These are phyloP conservation scores for Chlorodrepanis virens DNA, from an alignment of 2,113 vertebrate genomes.

Conservation along the genomic window DNA sequence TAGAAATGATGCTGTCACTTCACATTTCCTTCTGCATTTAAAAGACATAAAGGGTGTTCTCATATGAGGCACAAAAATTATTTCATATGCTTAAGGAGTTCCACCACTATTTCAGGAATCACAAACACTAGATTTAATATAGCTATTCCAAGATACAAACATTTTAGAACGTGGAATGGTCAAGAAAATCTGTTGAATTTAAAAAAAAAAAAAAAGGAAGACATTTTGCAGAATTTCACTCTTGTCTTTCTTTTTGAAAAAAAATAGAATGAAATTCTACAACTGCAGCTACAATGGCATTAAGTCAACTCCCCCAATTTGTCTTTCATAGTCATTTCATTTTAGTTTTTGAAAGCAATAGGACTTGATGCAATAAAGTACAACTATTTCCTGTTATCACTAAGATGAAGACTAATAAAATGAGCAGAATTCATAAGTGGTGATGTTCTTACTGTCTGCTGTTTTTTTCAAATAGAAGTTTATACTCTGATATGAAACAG, in stretches of 20 bases:
- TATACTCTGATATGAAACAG: neutral
- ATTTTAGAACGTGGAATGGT: neutral
- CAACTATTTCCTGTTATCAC: neutral
- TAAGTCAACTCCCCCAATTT: neutral
- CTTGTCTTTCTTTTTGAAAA: neutral
- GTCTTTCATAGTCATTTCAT: neutral
- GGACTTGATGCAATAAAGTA: neutral
- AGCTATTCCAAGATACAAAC: neutral
- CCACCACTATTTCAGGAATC: neutral
- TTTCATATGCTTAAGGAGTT: neutral
- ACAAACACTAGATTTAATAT: neutral
- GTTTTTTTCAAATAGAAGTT: neutral
- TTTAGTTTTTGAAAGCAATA: neutral
- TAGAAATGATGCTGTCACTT: neutral
- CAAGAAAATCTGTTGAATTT: neutral
- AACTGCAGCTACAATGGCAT: neutral
- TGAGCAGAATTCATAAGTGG: neutral
- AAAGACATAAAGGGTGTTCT: neutral
- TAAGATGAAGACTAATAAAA: slow-evolving; percentile 1
- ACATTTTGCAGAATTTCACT: neutral
- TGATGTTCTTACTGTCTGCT: neutral
- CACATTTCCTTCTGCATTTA: neutral
- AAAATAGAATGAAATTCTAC: neutral
- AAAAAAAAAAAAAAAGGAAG: neutral
- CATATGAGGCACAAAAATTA: neutral